These are phyloP conservation scores for Crenuchus spilurus DNA, from an alignment of 2,797 vertebrate genomes.

Conservation along the genomic window DNA sequence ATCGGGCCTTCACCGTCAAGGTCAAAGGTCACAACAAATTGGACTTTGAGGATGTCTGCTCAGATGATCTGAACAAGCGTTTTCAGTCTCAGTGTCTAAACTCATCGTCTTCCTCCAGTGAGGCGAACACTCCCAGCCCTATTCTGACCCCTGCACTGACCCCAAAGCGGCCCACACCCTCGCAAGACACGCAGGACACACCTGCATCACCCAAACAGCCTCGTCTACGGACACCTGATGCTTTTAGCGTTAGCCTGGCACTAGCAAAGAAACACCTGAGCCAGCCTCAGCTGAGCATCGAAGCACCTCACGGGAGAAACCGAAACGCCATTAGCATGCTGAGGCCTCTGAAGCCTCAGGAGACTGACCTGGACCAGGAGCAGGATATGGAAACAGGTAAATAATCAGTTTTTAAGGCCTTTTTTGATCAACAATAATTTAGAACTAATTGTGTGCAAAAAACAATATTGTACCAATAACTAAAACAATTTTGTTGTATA, in stretches of 20 bases:
- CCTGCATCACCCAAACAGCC: constrained; percentile 77
- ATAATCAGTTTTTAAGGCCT: constrained; percentile 64
- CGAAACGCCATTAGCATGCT: constrained; percentile 98
- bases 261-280: constrained; percentile 91
- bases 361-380: constrained; percentile 87
- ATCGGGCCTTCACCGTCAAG: constrained; percentile 60
- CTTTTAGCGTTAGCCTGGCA: constrained; percentile 76
- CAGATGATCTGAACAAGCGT: constrained; percentile 89
- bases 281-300: constrained; percentile 87
- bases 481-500: too few relatives aligned
- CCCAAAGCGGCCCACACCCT: constrained; percentile 80
- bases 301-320: constrained; percentile 83
- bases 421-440: too few relatives aligned
- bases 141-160: constrained; percentile 79
- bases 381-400: constrained; percentile 83
- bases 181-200: constrained; percentile 70
- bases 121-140: constrained; percentile 85
- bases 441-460: too few relatives aligned
- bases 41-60: constrained; percentile 78
- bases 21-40: constrained; percentile 54
- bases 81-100: constrained; percentile 89
- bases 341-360: constrained; percentile 84
- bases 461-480: too few relatives aligned
- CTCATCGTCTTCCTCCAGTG: constrained; percentile 89
- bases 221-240: constrained; percentile 79